Percentiles rank a stretch among this genome's conserved stretches.
Conservation (phyloP, 1,140 invertebrate genomes). For the Aphis gossypii region DNA sequence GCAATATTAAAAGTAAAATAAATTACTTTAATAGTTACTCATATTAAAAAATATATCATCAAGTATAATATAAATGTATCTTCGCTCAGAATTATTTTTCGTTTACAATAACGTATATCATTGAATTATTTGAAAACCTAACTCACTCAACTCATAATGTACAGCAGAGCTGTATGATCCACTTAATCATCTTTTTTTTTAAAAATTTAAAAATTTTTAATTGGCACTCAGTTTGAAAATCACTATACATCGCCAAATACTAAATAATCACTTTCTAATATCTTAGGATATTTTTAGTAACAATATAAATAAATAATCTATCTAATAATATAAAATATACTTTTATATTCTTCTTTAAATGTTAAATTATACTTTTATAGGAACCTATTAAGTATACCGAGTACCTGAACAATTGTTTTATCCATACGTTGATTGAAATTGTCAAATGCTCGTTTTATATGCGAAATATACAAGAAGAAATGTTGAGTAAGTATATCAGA, state of each 20-base stretch:
- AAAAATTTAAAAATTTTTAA: too few species aligned
- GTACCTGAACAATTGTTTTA: constrained; percentile 10
- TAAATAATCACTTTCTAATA: not conserved
- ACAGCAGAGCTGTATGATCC: too few species aligned
- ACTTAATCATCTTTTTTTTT: too few species aligned
- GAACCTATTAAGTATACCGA: not conserved
- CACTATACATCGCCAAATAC: not conserved
- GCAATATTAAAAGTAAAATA: too few species aligned
- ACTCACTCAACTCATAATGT: too few species aligned
- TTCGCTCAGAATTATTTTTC: too few species aligned
- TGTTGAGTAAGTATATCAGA: not conserved
- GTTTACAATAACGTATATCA: too few species aligned
- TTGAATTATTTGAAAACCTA: too few species aligned
- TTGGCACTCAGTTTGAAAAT: too few species aligned
- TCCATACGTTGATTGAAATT: not conserved
- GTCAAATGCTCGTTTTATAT: not conserved
- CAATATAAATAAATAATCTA: not conserved
- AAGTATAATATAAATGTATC: too few species aligned
- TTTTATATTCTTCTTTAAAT: not conserved
- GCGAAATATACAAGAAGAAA: not conserved
- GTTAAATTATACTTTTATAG: constrained; percentile 6
- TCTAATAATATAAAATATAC: not conserved
- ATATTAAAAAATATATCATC: too few species aligned
- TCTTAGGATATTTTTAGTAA: not conserved
- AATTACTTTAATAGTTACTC: too few species aligned